These are phyloP conservation scores for Rotaria magnacalcarata DNA, from an alignment of 2,888 invertebrate genomes.

Conservation along the genomic window DNA sequence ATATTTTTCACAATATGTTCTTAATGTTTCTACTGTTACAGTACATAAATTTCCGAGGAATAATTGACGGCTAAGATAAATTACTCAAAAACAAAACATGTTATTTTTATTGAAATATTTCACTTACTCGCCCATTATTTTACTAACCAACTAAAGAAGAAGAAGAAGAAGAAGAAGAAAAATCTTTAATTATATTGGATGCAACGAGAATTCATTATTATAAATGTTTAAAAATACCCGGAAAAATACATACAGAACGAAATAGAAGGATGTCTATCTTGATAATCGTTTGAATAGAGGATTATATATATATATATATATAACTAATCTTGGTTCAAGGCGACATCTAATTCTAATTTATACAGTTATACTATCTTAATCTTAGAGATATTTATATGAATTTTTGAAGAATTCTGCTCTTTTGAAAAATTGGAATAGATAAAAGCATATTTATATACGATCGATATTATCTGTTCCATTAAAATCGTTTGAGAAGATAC, in stretches of 20 bases:
- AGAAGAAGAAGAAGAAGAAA: no score
- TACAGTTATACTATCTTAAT: no score
- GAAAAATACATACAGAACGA: neutral
- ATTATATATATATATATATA: neutral
- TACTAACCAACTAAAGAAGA: no score
- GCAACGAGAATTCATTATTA: no score
- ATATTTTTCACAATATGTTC: conserved; percentile 10
- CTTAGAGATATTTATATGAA: no score
- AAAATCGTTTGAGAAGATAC: no score
- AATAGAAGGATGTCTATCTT: neutral
- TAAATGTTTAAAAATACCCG: neutral
- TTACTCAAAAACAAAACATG: neutral
- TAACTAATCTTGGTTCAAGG: neutral
- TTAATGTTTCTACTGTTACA: neutral
- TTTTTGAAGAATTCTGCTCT: no score
- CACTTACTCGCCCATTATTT: neutral
- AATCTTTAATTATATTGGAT: no score
- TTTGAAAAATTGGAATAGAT: no score
- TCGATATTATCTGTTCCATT: no score
- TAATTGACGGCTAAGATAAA: neutral
- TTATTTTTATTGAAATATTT: neutral
- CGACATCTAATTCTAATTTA: neutral
- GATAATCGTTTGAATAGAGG: neutral
- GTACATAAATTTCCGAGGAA: neutral
- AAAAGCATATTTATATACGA: no score